These are phyloP conservation scores for Drosophila bocki DNA, from an alignment of 1,140 invertebrate genomes.

Conservation along the genomic window DNA sequence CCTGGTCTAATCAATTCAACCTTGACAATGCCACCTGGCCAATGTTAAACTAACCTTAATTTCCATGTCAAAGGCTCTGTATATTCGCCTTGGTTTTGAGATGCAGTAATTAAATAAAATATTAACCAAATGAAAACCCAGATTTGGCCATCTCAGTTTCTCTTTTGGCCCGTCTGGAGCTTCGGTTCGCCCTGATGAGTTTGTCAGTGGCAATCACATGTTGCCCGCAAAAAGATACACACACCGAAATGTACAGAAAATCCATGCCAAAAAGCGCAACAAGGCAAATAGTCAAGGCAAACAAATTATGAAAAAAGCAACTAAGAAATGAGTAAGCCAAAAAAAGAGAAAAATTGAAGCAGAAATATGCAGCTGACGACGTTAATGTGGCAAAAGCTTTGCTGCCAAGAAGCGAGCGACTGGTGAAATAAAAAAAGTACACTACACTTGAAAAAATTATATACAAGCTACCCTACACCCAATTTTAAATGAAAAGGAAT, in stretches of 20 bases:
- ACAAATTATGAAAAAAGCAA: constrained; percentile 66
- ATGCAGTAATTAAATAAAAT: constrained; percentile 57
- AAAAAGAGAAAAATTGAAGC: constrained; percentile 31
- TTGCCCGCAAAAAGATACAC: constrained; percentile 50
- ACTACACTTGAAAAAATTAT: neutral
- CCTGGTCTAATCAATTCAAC: neutral
- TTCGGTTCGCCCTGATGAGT: constrained; percentile 46
- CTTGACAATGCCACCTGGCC: constrained; percentile 33
- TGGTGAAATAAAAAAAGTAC: neutral
- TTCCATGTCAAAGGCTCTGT: constrained; percentile 12
- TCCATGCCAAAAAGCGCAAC: constrained; percentile 62
- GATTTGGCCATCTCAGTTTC: constrained; percentile 1
- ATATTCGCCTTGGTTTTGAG: constrained; percentile 10
- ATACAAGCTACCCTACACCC: neutral
- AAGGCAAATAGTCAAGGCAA: constrained; percentile 68
- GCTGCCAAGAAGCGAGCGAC: constrained; percentile 17
- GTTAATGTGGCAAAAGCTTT: constrained; percentile 68
- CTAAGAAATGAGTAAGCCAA: constrained; percentile 64
- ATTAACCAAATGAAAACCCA: constrained; percentile 45
- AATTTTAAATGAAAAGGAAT: no score
- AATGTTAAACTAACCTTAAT: constrained; percentile 24
- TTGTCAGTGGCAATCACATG: constrained; percentile 61
- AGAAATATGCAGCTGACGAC: constrained; percentile 51
- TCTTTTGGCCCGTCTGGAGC: constrained; percentile 13
- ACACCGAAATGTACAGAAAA: constrained; percentile 11